Evolutionary conservation across 2,113 vertebrate species (phyloP).

Genomic region (Epinephelus cyanopodus): DNA sequence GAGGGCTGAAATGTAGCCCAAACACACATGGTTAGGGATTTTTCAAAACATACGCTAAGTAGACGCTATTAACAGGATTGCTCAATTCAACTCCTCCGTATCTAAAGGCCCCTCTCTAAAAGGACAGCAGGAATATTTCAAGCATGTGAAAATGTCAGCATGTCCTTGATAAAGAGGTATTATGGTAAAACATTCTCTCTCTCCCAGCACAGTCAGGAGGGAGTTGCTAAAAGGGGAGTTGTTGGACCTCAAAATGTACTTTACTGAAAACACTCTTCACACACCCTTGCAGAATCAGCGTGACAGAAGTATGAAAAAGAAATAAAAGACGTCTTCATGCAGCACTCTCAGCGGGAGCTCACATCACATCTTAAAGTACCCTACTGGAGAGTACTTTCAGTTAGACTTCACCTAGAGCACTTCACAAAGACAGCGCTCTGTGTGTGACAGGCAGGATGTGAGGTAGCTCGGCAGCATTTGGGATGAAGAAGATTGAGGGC

Average conservation of each 20-base stretch:
- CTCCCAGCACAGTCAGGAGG: conserved; percentile 45
- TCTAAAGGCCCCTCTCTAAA: background rate
- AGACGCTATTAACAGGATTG: conserved; percentile 23
- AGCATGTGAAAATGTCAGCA: conserved; percentile 56
- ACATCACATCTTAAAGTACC: conserved; percentile 51
- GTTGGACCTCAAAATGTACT: conserved; percentile 51
- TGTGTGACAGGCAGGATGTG: conserved; percentile 10
- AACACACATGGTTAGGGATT: background rate
- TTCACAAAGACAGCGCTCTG: conserved; percentile 38
- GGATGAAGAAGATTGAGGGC: background rate
- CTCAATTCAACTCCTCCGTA: conserved; percentile 17
- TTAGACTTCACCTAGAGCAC: conserved; percentile 31
- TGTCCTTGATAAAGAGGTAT: conserved; percentile 56
- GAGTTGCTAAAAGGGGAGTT: conserved; percentile 52
- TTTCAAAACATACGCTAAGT: conserved; percentile 25
- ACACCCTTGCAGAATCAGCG: conserved; percentile 41
- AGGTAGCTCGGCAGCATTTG: conserved; percentile 9
- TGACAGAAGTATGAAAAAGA: conserved; percentile 60
- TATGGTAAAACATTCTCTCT: conserved; percentile 17
- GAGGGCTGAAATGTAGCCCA: conserved; percentile 17
- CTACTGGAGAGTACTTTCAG: conserved; percentile 39
- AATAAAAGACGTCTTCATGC: conserved; percentile 49
- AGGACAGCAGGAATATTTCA: conserved; percentile 26
- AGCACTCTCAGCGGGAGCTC: conserved; percentile 44
- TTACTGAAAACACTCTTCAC: conserved; percentile 58